Evolutionary conservation across 2,113 vertebrate genomes (phyloP), one percentile per base, ranked within the genome.

Genomic region (Halcyon senegalensis): DNA sequence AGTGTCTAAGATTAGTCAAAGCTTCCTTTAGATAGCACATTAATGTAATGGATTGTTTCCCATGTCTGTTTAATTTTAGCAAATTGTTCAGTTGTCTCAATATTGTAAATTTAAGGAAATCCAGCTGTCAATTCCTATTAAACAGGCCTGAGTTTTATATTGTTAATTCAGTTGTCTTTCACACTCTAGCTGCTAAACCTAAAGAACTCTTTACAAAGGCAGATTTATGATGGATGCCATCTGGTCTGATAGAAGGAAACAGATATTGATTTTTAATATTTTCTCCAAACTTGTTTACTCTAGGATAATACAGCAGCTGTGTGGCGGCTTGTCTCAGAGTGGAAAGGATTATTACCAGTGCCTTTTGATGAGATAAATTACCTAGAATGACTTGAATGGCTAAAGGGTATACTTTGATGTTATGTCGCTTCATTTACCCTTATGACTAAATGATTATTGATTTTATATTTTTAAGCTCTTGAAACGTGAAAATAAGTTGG

Each of bases 401-500:
- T 98, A 98, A 98, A 98, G 98, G 98, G 98, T 98, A 98, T 95
- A 98, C 98, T 98, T 98, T 98, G 98, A 99, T 99, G 98, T 98
- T 98, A 98, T 98, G 98, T 98, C 95, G 98, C 98, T 99, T 99
- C 98, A 98, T 99, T 99, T 99, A 98, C 98, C 98, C 98, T 99
- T 98, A 99, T 98, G 98, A 99, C 98, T 99, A 99, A 99, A 99
- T 99, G 98, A 99, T 98, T 99, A 99, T 99, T 99, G 98, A 99
- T 99, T 99, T 99, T 98, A 98, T 98, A 99, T 99, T 98, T 98
- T 98, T 98, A 98, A 98, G 95, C 98, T 98, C 98, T 98, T 98
- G 98, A 99, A 99, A 98, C 95, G 98, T 98, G 98, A 98, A 98
- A 98, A 98, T 98, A 98, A 97, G 98, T 98, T 98, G 97, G 98